A percentile compares a stretch with the other conserved stretches of the same genome.
phyloP scores from a whole-genome alignment of 2,888 invertebrate species.

The Lithophane semibrunnea region DNA sequence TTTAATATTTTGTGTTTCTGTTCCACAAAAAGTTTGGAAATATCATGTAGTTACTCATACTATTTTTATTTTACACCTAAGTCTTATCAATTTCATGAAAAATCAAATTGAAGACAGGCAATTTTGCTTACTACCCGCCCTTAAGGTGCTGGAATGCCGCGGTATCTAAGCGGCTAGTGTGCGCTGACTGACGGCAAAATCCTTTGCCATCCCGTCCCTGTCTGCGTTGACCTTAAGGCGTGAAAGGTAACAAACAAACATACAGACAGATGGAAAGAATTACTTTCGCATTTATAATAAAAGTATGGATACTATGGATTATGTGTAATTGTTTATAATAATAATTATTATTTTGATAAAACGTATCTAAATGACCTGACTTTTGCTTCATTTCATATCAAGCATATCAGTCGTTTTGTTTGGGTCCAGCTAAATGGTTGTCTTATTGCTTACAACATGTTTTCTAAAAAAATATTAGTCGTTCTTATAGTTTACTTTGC shows the following conservation, averaged over 20 bases:
- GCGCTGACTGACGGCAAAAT: too few species aligned
- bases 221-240: neutral
- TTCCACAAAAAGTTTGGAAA: too few species aligned
- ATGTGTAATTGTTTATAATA: neutral
- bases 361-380: constrained; percentile 1
- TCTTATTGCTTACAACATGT: constrained; percentile 1
- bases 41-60: too few species aligned
- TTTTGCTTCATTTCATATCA: constrained; percentile 1
- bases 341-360: constrained; percentile 23
- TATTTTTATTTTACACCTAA: too few species aligned
- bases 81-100: too few species aligned
- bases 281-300: neutral
- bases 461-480: neutral
- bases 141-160: too few species aligned
- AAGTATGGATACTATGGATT: neutral
- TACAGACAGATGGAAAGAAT: too few species aligned
- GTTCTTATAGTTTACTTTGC: constrained; percentile 4
- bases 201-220: too few species aligned
- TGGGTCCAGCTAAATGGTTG: neutral
- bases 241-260: neutral
- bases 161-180: too few species aligned
- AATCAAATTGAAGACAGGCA: too few species aligned
- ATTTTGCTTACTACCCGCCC: too few species aligned
- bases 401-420: neutral
- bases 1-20: too few species aligned